Conservation (phyloP, 2,113 vertebrate genomes). For the Oreocharis arfaki region DNA sequence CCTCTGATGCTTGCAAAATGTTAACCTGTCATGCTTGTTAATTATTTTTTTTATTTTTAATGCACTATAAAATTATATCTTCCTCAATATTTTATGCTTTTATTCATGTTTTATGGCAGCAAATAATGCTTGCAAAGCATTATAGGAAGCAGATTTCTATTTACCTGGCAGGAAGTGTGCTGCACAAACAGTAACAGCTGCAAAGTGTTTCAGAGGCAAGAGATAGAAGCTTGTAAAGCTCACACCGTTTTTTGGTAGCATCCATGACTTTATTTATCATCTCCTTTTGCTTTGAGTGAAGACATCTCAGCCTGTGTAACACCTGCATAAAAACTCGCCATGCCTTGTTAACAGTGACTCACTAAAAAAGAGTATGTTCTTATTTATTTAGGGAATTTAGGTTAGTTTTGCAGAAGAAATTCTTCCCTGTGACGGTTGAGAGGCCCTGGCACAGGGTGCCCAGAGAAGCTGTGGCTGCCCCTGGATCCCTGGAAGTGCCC, state of each 20-base stretch:
- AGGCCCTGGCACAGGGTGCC: background rate
- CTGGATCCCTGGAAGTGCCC: background rate
- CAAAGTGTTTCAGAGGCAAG: background rate
- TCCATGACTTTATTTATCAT: background rate
- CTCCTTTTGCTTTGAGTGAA: background rate
- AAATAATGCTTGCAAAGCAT: conserved; percentile 31
- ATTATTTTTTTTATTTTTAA: conserved; percentile 43
- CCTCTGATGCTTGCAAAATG: conserved; percentile 37
- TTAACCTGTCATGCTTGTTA: conserved; percentile 39
- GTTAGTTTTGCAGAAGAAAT: background rate
- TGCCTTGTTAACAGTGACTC: background rate
- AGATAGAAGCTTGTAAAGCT: background rate
- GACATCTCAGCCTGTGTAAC: background rate
- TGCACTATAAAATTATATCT: conserved; percentile 55
- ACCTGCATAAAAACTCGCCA: background rate
- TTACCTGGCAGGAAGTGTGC: background rate
- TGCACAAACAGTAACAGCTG: background rate
- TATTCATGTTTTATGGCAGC: conserved; percentile 38
- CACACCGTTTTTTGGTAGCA: background rate
- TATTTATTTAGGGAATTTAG: background rate
- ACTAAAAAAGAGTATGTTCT: background rate
- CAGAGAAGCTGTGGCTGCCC: background rate
- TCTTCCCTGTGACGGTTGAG: rapidly evolving
- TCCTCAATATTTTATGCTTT: conserved; percentile 49
- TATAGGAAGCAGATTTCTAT: background rate